Evolutionary conservation across 2,888 invertebrate species (phyloP), one percentile per base, ranked within the genome.

Genomic region (Hydrotaea cyrtoneurina): DNA sequence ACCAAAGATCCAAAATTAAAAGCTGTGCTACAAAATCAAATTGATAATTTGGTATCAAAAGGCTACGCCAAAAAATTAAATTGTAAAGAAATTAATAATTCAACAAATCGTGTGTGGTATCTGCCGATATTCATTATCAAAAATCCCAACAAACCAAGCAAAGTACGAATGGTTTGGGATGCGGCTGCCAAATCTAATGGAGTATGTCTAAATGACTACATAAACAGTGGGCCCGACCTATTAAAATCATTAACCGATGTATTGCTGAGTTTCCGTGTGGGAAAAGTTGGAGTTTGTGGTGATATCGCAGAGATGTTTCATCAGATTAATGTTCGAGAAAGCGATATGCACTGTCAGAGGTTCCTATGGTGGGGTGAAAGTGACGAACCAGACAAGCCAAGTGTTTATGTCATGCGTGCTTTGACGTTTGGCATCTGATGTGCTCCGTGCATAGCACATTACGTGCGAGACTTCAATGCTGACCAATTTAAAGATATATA

Each of bases 191-290:
- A 86, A 59, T 85, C 78, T 5, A 71, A 87, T n/a, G 89, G 89
- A 5, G 62, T 86, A 0, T 86, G 85, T 5, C 77, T 90, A 2
- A 91, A 90, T 76, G 88, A 89, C n/a, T 74, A 86, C n/a, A 79
- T 92, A 8, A 59, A 89, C 11, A 86, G 86, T n/a, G 91, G 91
- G 0, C 90, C 92, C 0, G 91, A 91, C 69, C 66, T 86, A 15
- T 73, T 86, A 1, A 81, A 86, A 23, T 75, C 84, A 4, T 66
- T 86, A 43, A 11, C 11, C 15, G 66, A 3, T 53, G 43, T 13
- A 13, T 19, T 10, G 78, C 79, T 86, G 21, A 50, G 75, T 8
- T 87, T 87, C 62, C 82, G 86, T 43, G 71, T 76, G 0, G 82
- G 86, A 8, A 72, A 50, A 50, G 46, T 82, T 31, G 86, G 82